Conservation (phyloP, 2,888 invertebrate genomes). For the Odiellus spinosus region DNA sequence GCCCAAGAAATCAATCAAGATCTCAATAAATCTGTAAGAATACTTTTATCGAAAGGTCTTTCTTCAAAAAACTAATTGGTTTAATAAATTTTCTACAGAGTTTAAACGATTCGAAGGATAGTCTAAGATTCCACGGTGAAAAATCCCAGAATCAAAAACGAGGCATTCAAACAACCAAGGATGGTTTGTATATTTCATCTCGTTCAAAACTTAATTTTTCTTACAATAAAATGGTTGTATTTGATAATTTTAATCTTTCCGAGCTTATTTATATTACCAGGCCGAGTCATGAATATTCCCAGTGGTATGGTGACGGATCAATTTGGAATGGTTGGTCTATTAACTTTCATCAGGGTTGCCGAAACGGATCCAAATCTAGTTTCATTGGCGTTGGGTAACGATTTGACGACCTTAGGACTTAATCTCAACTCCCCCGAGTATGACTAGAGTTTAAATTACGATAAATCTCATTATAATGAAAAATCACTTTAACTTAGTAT, state of each 20-base stretch:
- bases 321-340: constrained; percentile 95
- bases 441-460: constrained; percentile 23
- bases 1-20: constrained; percentile 1
- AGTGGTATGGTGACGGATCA: constrained; percentile 98
- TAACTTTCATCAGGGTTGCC: constrained; percentile 94
- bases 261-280: no score
- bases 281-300: constrained; percentile 95
- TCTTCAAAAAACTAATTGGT: no score
- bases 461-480: no score
- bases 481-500: no score
- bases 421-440: constrained; percentile 93
- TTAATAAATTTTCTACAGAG: constrained; percentile 3
- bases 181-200: constrained; percentile 45
- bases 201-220: constrained; percentile 2
- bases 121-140: constrained; percentile 24
- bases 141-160: constrained; percentile 33
- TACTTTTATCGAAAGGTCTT: neutral
- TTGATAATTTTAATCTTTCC: no score
- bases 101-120: constrained; percentile 22
- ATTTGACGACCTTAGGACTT: constrained; percentile 90
- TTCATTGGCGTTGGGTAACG: constrained; percentile 90
- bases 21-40: neutral
- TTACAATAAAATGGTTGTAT: no score
- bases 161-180: constrained; percentile 88
- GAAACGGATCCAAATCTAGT: constrained; percentile 94